Base-by-base conservation (phyloP, 1,140 invertebrate genomes). In the Neuroterus valhalla region DNA sequence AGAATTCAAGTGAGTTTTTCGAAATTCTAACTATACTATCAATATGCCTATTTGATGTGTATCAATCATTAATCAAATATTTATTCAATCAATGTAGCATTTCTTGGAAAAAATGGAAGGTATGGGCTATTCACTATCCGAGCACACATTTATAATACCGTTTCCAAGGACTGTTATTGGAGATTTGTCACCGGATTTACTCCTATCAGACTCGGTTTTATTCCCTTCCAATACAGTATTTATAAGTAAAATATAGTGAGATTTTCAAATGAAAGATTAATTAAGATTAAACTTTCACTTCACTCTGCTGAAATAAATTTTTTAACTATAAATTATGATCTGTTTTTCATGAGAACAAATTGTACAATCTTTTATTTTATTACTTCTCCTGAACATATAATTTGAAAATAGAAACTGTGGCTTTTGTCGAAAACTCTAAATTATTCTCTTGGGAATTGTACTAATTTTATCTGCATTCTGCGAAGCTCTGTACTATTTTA, bases 141-240 rank as follows among this genome's bases (percentile, higher is more conserved):
- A 89, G 10, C 84, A 89, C 74, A 89, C 82, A 42, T 90, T 86
- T 70, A 85, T 88, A 23, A 84, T 90, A 15, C 87, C 87, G 21
- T 90, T 88, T 68, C 89, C 89, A 38, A 87, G 84, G 76, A 89
- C 89, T 15, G 87, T 90, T 45, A 82, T 90, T 6, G 88, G 87
- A 14, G 82, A 85, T 3, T 73, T 90, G 6, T 82, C 88, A 21
- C 72, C 79, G 11, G 76, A 85, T 66, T 84, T 81, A 19, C 82
- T 74, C 71, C 75, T 90, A 19, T 82, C 81, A n/a, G 88, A 90
- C 10, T 90, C 89, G 15, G 85, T 90, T 67, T 76, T 90, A 14
- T 90, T 82, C 82, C 89, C 89, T 70, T 85, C 89, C 14, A 90
- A 90, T 67, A 90, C 89, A 76, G 85, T 90, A 83, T 90, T 90